A percentile compares a stretch with the other conserved stretches of the same genome.
Evolutionary conservation across 2,888 invertebrate species (phyloP).

Genomic region (Caenorhabditis sinica): DNA sequence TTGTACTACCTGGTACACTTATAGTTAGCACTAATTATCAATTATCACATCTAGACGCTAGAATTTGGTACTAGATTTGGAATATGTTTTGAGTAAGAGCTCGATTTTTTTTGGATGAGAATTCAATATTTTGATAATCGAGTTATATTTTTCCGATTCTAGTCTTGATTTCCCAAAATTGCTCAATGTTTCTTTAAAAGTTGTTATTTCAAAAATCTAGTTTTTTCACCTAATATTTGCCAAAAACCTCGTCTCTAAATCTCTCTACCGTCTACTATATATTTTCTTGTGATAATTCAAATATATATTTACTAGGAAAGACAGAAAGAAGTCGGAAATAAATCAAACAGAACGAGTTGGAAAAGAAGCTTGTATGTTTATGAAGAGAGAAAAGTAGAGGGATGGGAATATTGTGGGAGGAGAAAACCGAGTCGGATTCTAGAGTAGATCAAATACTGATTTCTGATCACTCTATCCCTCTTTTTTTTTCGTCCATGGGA

Average conservation of each 20-base stretch:
- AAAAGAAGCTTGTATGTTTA: constrained; percentile 32
- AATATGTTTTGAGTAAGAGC: neutral
- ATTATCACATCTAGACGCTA: neutral
- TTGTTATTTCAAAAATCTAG: neutral
- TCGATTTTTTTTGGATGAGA: neutral
- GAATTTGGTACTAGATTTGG: too few relatives aligned
- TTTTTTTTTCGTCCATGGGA: constrained; percentile 2
- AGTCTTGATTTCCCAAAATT: too few relatives aligned
- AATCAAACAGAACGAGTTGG: constrained; percentile 29
- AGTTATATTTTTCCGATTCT: too few relatives aligned
- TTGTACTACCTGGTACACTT: constrained; percentile 35
- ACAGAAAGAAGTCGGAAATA: constrained; percentile 26
- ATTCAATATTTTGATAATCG: too few relatives aligned
- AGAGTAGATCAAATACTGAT: constrained; percentile 41
- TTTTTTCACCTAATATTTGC: constrained; percentile 4
- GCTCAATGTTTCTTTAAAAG: neutral
- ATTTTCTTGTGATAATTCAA: neutral
- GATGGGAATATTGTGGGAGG: neutral
- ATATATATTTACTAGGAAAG: constrained; percentile 4
- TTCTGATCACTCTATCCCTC: constrained; percentile 40
- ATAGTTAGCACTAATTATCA: constrained; percentile 37
- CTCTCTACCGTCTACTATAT: too few relatives aligned
- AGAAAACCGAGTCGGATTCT: neutral
- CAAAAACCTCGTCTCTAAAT: neutral
- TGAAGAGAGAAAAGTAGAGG: neutral